Evolutionary conservation across 2,888 invertebrate genomes (phyloP), one percentile per base, ranked within the genome.

Genomic region (Philereme transversata): DNA sequence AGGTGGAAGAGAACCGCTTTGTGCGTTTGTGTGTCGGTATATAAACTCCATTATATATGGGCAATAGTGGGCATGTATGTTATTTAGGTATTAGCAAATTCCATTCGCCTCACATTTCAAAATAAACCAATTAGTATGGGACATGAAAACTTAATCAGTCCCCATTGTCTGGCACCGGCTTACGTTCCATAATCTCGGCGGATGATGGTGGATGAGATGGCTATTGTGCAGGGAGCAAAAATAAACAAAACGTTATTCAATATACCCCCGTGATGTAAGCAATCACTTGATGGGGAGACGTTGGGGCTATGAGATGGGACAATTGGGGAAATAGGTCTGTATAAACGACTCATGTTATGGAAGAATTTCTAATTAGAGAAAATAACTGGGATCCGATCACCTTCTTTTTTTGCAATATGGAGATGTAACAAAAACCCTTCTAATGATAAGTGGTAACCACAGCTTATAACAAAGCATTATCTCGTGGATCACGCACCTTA

Each of bases 161-260:
- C 41, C 60, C 55, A 66, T 68, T 70, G 68, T 68, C 60, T 63
- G 59, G 49, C 52, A 60, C 55, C 49, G 54, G 53, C 62, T 67
- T 67, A 57, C 59, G 60, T 51, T 67, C 47, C 51, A 67, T 69
- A 65, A 70, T 72, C 70, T 67, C 63, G 56, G 51, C 33, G 57
- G 67, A 51, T 48, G 57, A 53, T 52, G 65, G 54, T 52, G 43
- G 51, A 35, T 55, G 57, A 45, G 59, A 51, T 38, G 63, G 57
- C 76, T 71, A 75, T 82, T 83, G 84, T 83, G 50, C 33, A 75
- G 67, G 78, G 73, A 79, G 77, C 79, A 77, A 87, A 87, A 87
- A 88, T 87, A 90, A 90, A 88, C 89, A 89, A 84, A 83, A 79
- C 84, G 85, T 87, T 89, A 87, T 89, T 88, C 89, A 87, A 90